Percentiles rank a stretch among this genome's conserved stretches.
Evolutionary conservation across 2,888 invertebrate species (phyloP).

Genomic region (Dasysyrphus tricinctus): DNA sequence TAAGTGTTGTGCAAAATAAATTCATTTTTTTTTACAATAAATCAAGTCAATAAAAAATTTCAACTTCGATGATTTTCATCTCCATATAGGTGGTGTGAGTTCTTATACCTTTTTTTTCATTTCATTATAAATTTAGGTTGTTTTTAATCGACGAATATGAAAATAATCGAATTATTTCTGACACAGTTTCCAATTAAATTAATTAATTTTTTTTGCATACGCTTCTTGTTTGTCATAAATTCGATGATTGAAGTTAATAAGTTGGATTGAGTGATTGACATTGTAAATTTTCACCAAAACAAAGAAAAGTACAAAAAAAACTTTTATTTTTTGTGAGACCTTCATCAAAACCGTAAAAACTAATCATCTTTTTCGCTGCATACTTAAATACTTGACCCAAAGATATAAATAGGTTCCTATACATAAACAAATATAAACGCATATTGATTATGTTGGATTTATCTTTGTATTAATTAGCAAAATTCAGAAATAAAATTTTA

Average conservation of each 20-base stretch:
- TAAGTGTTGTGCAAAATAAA: too few relatives aligned
- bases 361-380: slow-evolving; percentile 13
- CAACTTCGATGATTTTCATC: too few relatives aligned
- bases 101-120: too few relatives aligned
- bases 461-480: neutral
- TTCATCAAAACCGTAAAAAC: slow-evolving; percentile 21
- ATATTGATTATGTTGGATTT: neutral
- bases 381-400: slow-evolving; percentile 8
- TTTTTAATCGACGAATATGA: neutral
- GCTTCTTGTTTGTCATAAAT: neutral
- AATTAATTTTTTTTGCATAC: neutral
- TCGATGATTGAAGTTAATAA: slow-evolving; percentile 19
- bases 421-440: too few relatives aligned
- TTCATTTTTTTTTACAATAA: too few relatives aligned
- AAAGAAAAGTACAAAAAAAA: neutral
- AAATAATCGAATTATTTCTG: slow-evolving; percentile 9
- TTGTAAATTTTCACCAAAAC: slow-evolving; percentile 3
- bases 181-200: neutral
- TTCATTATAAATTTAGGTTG: neutral
- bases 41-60: too few relatives aligned
- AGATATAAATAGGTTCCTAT: neutral
- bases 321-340: slow-evolving; percentile 6
- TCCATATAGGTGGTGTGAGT: too few relatives aligned
- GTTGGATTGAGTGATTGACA: slow-evolving; percentile 42
- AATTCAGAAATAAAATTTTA: neutral